phyloP scores from a whole-genome alignment of 2,797 vertebrate species.

The Leptodactylus fallax region DNA sequence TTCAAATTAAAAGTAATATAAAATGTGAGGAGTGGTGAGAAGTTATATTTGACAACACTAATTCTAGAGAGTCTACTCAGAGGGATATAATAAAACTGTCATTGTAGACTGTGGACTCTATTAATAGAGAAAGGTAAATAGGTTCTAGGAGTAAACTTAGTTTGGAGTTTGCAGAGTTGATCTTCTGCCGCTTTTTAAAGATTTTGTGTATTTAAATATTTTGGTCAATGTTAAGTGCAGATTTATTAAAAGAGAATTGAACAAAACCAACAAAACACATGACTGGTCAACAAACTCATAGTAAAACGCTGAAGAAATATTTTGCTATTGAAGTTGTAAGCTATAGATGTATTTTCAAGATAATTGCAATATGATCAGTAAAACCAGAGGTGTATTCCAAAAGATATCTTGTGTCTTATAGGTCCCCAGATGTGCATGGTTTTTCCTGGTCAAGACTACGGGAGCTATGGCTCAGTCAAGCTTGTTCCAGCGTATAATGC shows the following conservation, averaged over 20 bases:
- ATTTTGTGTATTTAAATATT: neutral
- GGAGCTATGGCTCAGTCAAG: neutral
- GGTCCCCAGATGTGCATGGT: neutral
- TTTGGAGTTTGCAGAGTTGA: constrained; percentile 21
- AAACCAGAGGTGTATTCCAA: neutral
- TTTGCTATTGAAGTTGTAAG: neutral
- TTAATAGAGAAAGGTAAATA: constrained; percentile 28
- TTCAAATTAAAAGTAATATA: too few relatives aligned
- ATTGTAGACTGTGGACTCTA: neutral
- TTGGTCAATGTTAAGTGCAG: neutral
- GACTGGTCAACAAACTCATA: neutral
- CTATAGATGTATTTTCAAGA: neutral
- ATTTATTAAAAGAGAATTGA: neutral
- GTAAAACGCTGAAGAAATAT: neutral
- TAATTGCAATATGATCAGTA: neutral
- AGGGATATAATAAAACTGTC: neutral
- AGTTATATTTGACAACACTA: neutral
- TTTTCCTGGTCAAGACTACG: neutral
- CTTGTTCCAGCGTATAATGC: neutral
- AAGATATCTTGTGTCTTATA: neutral
- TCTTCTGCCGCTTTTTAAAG: neutral
- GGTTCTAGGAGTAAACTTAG: constrained; percentile 26
- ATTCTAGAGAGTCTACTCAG: neutral
- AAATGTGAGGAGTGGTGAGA: neutral
- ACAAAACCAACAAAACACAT: neutral